These are phyloP conservation scores for Lordiphosa clarofinis DNA, from an alignment of 1,140 invertebrate species.

Conservation along the genomic window DNA sequence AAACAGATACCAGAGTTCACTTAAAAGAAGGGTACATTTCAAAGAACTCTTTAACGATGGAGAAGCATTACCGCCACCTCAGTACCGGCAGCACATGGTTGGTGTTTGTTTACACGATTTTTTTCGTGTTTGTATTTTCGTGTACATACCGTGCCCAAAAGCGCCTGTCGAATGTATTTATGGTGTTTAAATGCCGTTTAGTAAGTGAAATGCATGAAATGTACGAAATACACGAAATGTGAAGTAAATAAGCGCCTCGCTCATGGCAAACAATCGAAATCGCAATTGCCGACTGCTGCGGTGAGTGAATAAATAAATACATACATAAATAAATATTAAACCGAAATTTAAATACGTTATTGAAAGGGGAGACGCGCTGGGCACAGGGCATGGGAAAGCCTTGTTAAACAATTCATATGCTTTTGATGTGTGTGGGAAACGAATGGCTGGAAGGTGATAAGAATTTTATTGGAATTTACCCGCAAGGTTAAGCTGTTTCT, in stretches of 20 bases:
- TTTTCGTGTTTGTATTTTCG: slow-evolving; percentile 6
- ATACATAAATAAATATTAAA: slow-evolving; percentile 31
- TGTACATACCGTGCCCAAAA: slow-evolving; percentile 23
- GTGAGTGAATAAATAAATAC: slow-evolving; percentile 29
- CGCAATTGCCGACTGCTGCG: slow-evolving; percentile 33
- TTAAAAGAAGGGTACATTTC: slow-evolving; percentile 9
- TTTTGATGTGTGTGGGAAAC: slow-evolving; percentile 4
- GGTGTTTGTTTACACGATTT: slow-evolving; percentile 46
- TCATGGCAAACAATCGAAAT: slow-evolving; percentile 38
- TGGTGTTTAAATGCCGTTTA: slow-evolving; percentile 49
- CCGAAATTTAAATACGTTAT: slow-evolving; percentile 33
- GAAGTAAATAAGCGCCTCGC: slow-evolving; percentile 18
- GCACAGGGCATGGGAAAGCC: slow-evolving; percentile 16
- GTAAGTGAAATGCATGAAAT: slow-evolving; percentile 31
- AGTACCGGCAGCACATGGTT: slow-evolving; percentile 32
- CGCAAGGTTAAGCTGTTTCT: neutral
- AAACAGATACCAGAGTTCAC: slow-evolving; percentile 3
- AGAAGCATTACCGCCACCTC: slow-evolving; percentile 13
- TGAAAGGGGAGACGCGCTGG: slow-evolving; percentile 17
- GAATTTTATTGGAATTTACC: no score
- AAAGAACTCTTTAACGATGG: slow-evolving; percentile 10
- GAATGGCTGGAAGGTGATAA: slow-evolving; percentile 4
- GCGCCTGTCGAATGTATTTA: slow-evolving; percentile 15
- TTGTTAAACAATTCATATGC: no score
- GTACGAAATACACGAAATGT: slow-evolving; percentile 36